phyloP scores from a whole-genome alignment of 2,888 invertebrate species.

The Philhelius pedissequus region DNA sequence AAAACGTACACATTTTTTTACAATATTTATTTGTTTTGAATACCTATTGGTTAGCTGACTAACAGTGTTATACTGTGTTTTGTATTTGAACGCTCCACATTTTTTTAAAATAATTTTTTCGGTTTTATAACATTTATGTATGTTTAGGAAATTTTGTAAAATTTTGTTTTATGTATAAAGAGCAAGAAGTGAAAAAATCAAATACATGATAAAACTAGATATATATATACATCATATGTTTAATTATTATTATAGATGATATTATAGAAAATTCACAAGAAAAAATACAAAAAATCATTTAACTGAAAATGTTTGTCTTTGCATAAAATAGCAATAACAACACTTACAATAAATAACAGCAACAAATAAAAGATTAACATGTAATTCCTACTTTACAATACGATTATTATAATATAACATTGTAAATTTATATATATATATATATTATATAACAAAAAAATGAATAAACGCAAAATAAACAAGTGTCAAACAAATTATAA shows the following conservation, averaged over 20 bases:
- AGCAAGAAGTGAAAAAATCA: constrained; percentile 44
- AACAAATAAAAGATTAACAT: constrained; percentile 72
- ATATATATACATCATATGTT: constrained; percentile 53
- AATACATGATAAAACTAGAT: constrained; percentile 53
- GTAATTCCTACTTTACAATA: constrained; percentile 73
- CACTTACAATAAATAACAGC: constrained; percentile 54
- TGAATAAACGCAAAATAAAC: constrained; percentile 61
- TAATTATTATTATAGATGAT: constrained; percentile 42
- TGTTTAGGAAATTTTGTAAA: constrained; percentile 1
- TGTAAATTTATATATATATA: constrained; percentile 62
- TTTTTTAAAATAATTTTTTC: not conserved
- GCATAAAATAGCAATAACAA: constrained; percentile 51
- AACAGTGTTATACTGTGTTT: too few relatives aligned
- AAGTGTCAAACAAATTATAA: constrained; percentile 69
- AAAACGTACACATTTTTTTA: too few relatives aligned
- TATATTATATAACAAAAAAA: constrained; percentile 28
- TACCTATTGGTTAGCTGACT: too few relatives aligned
- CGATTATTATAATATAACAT: constrained; percentile 68
- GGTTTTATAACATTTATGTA: not conserved
- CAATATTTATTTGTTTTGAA: too few relatives aligned
- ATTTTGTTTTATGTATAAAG: constrained; percentile 33
- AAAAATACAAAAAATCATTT: constrained; percentile 52
- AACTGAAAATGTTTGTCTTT: constrained; percentile 56
- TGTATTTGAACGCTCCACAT: not conserved
- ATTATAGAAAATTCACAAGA: constrained; percentile 53